Evolutionary conservation across 2,888 invertebrate genomes (phyloP).

Genomic region (Eudasyphora cyanicolor): DNA sequence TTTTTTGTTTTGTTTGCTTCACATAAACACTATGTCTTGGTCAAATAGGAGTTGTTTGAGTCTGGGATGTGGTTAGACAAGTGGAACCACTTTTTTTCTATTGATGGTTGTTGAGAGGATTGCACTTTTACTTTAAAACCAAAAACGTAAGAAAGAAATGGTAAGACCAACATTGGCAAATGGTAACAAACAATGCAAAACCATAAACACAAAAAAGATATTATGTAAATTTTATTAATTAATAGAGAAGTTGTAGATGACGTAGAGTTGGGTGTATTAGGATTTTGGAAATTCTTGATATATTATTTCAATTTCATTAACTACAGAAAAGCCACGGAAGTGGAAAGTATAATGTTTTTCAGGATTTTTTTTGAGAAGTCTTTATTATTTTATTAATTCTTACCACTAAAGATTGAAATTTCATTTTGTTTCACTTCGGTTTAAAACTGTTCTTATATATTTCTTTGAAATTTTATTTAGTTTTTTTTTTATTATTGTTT

Average conservation of each 20-base stretch:
- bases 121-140: constrained; percentile 45
- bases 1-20: constrained; percentile 37
- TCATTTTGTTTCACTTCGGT: neutral
- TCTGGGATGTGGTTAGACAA: constrained; percentile 59
- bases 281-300: neutral
- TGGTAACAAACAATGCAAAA: neutral
- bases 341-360: too few species aligned
- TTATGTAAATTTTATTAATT: constrained; percentile 32
- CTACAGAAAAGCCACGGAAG: too few species aligned
- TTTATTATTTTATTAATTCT: neutral
- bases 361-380: neutral
- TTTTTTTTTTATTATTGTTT: neutral
- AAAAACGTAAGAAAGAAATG: neutral
- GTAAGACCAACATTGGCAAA: neutral
- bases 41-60: constrained; percentile 26
- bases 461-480: constrained; percentile 1
- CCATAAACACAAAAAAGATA: neutral
- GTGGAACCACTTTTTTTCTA: constrained; percentile 59
- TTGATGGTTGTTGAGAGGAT: constrained; percentile 41
- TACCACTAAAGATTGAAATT: constrained; percentile 19
- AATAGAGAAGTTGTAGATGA: too few species aligned
- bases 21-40: too few species aligned
- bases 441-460: constrained; percentile 54
- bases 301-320: too few species aligned
- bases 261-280: neutral